Conservation (phyloP, 2,113 vertebrate species). For the Hipposideros armiger region DNA sequence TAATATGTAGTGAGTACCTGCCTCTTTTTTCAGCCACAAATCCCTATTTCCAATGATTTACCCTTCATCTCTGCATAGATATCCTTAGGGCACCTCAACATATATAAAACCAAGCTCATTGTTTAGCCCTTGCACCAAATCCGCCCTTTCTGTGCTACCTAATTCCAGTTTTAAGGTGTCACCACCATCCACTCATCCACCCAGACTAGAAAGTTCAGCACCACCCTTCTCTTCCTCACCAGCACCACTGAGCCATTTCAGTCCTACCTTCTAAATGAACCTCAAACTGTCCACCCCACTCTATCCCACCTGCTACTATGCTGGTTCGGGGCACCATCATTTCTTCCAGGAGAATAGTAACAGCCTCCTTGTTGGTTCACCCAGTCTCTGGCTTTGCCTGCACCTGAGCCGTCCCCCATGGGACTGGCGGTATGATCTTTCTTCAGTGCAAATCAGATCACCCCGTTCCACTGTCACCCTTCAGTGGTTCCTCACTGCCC, state of each 20-base stretch:
- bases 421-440: neutral
- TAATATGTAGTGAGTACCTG: neutral
- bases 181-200: neutral
- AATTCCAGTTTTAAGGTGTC: neutral
- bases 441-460: neutral
- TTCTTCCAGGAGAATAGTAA: neutral
- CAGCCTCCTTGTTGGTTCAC: neutral
- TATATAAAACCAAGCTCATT: neutral
- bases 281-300: neutral
- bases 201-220: neutral
- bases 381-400: neutral
- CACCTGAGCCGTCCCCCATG: accelerated
- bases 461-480: neutral
- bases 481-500: neutral
- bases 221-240: neutral
- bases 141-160: neutral
- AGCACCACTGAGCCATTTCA: neutral
- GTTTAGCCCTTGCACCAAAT: neutral
- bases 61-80: neutral
- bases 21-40: neutral
- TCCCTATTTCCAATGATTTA: too few species aligned
- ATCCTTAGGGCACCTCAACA: neutral
- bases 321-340: neutral
- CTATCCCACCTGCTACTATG: neutral
- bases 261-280: neutral